Conservation (phyloP, 1,140 invertebrate genomes). For the Drosophila orosa region DNA sequence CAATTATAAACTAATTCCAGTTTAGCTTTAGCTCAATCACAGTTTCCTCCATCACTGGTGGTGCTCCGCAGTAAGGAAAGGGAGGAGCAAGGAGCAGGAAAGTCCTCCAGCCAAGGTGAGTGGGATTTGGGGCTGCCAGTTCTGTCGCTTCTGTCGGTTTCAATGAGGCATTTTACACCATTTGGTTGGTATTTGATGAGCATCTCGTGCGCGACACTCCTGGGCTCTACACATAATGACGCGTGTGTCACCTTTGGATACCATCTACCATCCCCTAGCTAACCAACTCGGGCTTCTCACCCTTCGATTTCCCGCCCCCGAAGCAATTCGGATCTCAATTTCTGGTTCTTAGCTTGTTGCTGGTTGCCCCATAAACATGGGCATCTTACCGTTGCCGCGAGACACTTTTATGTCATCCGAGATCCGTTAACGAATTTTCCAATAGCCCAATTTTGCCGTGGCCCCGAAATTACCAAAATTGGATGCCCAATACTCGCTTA, state of each 20-base stretch:
- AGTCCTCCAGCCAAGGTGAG: constrained; percentile 23
- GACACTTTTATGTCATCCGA: constrained; percentile 72
- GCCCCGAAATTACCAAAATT: constrained; percentile 59
- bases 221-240: constrained; percentile 35
- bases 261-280: constrained; percentile 6
- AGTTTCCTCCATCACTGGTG: constrained; percentile 40
- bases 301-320: constrained; percentile 5
- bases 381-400: constrained; percentile 29
- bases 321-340: constrained; percentile 19
- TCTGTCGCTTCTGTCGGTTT: constrained; percentile 39
- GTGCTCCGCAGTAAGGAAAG: neutral
- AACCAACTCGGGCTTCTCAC: neutral
- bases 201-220: constrained; percentile 54
- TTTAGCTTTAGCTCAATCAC: constrained; percentile 43
- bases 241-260: constrained; percentile 25
- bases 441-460: constrained; percentile 64
- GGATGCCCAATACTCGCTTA: constrained; percentile 42
- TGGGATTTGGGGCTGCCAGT: constrained; percentile 46
- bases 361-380: constrained; percentile 48
- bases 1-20: constrained; percentile 51
- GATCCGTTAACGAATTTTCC: constrained; percentile 74
- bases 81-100: neutral
- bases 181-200: constrained; percentile 74
- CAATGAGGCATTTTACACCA: constrained; percentile 81
- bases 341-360: constrained; percentile 63